Evolutionary conservation across 1,140 invertebrate species (phyloP).

Genomic region (Sitophilus oryzae): DNA sequence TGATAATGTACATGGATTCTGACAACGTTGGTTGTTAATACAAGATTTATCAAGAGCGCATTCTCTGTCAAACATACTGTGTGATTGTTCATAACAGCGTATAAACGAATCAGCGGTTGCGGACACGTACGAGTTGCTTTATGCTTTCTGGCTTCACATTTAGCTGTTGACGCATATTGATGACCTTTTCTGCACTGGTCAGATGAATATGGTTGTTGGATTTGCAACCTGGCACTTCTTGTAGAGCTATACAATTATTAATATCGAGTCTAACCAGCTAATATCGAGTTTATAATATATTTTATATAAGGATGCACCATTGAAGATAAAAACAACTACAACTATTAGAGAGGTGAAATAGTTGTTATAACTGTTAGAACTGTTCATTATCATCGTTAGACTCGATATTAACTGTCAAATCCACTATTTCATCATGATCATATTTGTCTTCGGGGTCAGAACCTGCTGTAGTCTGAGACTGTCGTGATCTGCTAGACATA

Average conservation of each 20-base stretch:
- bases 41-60: conserved; percentile 73
- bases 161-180: conserved; percentile 72
- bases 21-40: conserved; percentile 67
- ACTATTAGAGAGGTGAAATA: conserved; percentile 48
- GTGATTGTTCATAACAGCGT: conserved; percentile 53
- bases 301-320: too few species aligned
- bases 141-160: conserved; percentile 70
- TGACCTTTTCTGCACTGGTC: conserved; percentile 68
- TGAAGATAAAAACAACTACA: too few species aligned
- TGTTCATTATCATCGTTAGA: conserved; percentile 48
- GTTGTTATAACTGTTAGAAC: too few species aligned
- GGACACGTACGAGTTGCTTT: conserved; percentile 73
- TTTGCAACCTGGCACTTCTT: conserved; percentile 57
- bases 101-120: conserved; percentile 69
- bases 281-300: too few species aligned
- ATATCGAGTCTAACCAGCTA: too few species aligned
- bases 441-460: conserved; percentile 55
- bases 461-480: conserved; percentile 59
- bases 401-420: conserved; percentile 54
- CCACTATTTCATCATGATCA: conserved; percentile 61
- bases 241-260: conserved; percentile 30
- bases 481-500: conserved; percentile 66
- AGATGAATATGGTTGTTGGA: conserved; percentile 64
- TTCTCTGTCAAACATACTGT: conserved; percentile 59
- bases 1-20: conserved; percentile 68